Evolutionary conservation across 23 tunicate genomes (phyloP).

Genomic region (Diplosoma virens): DNA sequence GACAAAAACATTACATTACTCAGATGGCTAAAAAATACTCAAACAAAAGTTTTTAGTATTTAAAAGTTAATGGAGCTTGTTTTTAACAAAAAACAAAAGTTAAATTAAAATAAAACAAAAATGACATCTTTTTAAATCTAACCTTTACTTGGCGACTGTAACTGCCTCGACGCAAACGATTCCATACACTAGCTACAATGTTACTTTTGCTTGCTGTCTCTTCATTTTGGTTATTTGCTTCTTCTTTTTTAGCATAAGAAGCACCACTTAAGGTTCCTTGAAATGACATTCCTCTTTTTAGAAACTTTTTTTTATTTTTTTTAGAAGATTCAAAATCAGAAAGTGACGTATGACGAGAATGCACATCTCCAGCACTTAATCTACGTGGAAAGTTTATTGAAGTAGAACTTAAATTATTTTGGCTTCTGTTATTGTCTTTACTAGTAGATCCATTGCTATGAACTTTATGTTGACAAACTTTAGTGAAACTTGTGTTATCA

Average conservation of each 20-base stretch:
- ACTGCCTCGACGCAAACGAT: conserved; percentile 50
- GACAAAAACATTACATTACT: no score
- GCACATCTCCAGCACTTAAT: conserved; percentile 54
- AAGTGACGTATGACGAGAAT: conserved; percentile 1
- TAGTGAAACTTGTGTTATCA: no score
- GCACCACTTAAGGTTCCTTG: neutral
- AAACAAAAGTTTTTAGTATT: no score
- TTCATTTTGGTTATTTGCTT: neutral
- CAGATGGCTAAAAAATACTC: no score
- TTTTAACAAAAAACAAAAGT: no score
- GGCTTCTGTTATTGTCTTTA: neutral
- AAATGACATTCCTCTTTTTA: conserved; percentile 27
- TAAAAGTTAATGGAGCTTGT: no score
- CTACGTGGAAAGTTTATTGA: conserved; percentile 1
- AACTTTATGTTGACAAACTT: neutral
- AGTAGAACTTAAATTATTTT: no score
- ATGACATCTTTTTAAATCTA: neutral
- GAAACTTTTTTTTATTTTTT: neutral
- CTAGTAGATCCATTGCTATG: neutral
- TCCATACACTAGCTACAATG: conserved; percentile 28
- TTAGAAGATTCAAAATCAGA: neutral
- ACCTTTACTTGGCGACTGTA: conserved; percentile 27
- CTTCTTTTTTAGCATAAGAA: neutral
- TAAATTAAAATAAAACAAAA: neutral
- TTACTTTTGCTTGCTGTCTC: conserved; percentile 29